Conservation (phyloP, 2,113 vertebrate species). For the Notothenia coriiceps region DNA sequence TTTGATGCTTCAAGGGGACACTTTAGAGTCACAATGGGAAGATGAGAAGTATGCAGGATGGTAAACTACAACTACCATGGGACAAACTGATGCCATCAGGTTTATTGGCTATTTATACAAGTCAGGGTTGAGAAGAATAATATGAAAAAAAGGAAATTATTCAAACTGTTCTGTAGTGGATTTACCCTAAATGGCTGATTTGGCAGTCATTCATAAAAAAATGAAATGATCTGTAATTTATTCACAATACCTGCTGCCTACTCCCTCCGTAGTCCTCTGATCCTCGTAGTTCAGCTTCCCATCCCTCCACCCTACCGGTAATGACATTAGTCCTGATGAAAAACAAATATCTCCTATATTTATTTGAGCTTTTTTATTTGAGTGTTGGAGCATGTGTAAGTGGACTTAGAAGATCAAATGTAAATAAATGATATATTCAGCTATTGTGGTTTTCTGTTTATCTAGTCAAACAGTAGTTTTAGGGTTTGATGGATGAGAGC, state of each 20-base stretch:
- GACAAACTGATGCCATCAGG: not conserved
- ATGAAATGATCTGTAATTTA: slow-evolving; percentile 9
- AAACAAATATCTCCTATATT: slow-evolving; percentile 21
- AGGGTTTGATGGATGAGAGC: slow-evolving; percentile 30
- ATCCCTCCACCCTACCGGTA: not conserved
- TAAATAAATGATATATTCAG: slow-evolving; percentile 55
- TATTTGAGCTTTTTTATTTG: not conserved
- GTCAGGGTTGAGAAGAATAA: not conserved
- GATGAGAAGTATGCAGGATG: not conserved
- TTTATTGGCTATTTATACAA: slow-evolving; percentile 1
- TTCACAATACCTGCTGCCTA: slow-evolving; percentile 1
- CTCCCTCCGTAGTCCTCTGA: not conserved
- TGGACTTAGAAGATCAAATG: slow-evolving; percentile 40
- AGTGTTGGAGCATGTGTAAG: slow-evolving; percentile 23
- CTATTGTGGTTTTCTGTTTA: slow-evolving; percentile 56
- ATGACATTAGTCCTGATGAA: not conserved
- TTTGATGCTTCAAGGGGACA: slow-evolving; percentile 3
- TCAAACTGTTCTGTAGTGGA: not conserved
- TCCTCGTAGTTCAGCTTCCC: not conserved
- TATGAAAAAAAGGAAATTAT: not conserved
- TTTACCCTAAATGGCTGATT: slow-evolving; percentile 2
- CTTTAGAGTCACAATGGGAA: not conserved
- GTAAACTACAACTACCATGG: not conserved
- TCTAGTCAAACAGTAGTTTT: slow-evolving; percentile 47
- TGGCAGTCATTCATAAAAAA: not conserved